These are phyloP conservation scores for Mesopsocus fuscifrons DNA, from an alignment of 2,888 invertebrate species.

Conservation along the genomic window DNA sequence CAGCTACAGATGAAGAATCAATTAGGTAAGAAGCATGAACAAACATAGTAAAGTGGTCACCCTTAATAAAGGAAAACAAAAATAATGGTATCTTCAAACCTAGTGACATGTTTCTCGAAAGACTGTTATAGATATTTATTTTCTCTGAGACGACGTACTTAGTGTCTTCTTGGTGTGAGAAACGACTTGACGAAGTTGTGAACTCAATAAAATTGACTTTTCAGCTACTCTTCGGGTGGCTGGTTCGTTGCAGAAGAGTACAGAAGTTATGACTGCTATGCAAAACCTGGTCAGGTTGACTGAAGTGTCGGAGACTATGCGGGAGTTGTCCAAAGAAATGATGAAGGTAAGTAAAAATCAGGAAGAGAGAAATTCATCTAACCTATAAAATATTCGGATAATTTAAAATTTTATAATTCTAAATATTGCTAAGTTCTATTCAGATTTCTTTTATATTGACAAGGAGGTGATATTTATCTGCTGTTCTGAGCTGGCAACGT, in stretches of 20 bases:
- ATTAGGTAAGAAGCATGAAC: slow-evolving; percentile 38
- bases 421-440: too few species aligned
- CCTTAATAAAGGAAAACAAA: not conserved
- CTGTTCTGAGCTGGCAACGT: too few species aligned
- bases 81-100: not conserved
- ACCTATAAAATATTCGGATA: too few species aligned
- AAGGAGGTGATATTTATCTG: too few species aligned
- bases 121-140: slow-evolving; percentile 7
- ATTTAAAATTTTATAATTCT: too few species aligned
- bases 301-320: slow-evolving; percentile 90
- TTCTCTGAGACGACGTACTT: too few species aligned
- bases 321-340: slow-evolving; percentile 97
- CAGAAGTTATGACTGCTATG: slow-evolving; percentile 98
- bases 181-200: too few species aligned
- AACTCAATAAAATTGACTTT: too few species aligned
- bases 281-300: slow-evolving; percentile 77
- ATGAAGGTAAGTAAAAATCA: slow-evolving; percentile 46
- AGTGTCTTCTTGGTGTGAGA: too few species aligned
- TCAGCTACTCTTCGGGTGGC: slow-evolving; percentile 84
- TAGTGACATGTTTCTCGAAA: slow-evolving; percentile 11
- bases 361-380: too few species aligned
- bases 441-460: too few species aligned
- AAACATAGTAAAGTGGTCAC: not conserved
- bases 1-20: slow-evolving; percentile 97
- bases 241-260: slow-evolving; percentile 83